Conservation (phyloP, 2,888 invertebrate genomes). For the Noctua janthe region DNA sequence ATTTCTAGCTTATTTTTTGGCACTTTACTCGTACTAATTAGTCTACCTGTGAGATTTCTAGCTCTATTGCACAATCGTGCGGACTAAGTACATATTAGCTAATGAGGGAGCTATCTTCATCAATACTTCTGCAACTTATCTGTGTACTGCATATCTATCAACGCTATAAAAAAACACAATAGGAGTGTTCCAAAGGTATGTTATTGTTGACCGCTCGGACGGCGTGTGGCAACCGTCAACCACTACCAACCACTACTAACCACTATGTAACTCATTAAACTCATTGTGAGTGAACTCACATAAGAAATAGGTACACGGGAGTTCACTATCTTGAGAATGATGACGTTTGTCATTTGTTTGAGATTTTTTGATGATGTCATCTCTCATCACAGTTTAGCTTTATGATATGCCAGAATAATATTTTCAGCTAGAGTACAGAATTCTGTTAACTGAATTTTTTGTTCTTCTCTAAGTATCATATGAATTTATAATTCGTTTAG, state of each 20-base stretch:
- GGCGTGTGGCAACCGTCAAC: constrained; percentile 19
- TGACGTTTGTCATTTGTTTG: constrained; percentile 38
- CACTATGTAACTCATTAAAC: constrained; percentile 48
- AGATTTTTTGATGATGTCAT: constrained; percentile 7
- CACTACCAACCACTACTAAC: background rate
- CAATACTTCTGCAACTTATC: constrained; percentile 39
- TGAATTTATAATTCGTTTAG: background rate
- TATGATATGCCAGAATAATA: background rate
- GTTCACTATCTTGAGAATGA: constrained; percentile 41
- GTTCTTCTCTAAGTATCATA: background rate
- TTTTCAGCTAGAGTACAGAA: background rate
- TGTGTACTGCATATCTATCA: constrained; percentile 17
- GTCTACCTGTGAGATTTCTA: background rate
- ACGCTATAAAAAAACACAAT: constrained; percentile 76
- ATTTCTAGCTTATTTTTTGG: too few species aligned
- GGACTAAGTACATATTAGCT: background rate
- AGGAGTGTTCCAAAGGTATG: constrained; percentile 74
- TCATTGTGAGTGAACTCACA: background rate
- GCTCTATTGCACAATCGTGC: background rate
- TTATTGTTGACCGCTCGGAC: constrained; percentile 78
- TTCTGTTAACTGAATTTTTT: background rate
- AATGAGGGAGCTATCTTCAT: background rate
- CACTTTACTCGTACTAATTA: too few species aligned
- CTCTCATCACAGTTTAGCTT: constrained; percentile 1
- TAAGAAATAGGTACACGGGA: background rate